A percentile compares a stretch with the other conserved stretches of the same genome.
phyloP scores from a whole-genome alignment of 2,797 vertebrate genomes.

The Dipus sagitta region DNA sequence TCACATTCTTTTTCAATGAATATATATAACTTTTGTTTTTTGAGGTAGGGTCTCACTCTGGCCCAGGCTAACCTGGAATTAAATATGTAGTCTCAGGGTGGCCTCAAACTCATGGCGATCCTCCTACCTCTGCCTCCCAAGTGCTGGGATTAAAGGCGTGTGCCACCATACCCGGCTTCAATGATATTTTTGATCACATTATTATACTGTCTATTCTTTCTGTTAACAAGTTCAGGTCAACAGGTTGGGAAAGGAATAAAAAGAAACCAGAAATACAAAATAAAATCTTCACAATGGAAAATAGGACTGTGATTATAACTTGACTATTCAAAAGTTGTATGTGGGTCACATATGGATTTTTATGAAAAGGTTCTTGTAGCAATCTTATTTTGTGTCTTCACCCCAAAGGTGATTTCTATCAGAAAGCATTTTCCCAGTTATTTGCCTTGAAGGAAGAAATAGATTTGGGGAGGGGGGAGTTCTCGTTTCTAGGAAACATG shows the following conservation, averaged over 20 bases:
- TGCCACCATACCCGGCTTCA: background rate
- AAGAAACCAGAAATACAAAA: conserved; percentile 33
- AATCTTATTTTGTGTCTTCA: background rate
- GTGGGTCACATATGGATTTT: background rate
- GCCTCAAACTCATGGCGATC: too few relatives aligned
- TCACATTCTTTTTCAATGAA: background rate
- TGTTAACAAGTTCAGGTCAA: background rate
- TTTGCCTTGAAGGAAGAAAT: conserved; percentile 36
- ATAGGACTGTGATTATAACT: background rate
- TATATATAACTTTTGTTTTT: too few relatives aligned
- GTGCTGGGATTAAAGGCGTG: too few relatives aligned
- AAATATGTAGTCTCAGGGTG: too few relatives aligned
- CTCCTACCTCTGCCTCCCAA: too few relatives aligned
- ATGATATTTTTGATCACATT: background rate
- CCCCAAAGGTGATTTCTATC: background rate
- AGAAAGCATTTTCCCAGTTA: background rate
- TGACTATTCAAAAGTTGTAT: background rate
- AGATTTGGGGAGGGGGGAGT: background rate
- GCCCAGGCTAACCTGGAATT: too few relatives aligned
- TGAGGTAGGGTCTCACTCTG: too few relatives aligned
- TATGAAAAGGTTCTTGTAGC: background rate
- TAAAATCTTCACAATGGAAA: background rate
- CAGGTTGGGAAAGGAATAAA: conserved; percentile 43
- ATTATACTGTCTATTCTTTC: background rate
- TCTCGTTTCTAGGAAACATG: too few relatives aligned